Percentiles rank a stretch among this genome's conserved stretches.
phyloP scores from a whole-genome alignment of 2,797 vertebrate genomes.

The Sarcoramphus papa region DNA sequence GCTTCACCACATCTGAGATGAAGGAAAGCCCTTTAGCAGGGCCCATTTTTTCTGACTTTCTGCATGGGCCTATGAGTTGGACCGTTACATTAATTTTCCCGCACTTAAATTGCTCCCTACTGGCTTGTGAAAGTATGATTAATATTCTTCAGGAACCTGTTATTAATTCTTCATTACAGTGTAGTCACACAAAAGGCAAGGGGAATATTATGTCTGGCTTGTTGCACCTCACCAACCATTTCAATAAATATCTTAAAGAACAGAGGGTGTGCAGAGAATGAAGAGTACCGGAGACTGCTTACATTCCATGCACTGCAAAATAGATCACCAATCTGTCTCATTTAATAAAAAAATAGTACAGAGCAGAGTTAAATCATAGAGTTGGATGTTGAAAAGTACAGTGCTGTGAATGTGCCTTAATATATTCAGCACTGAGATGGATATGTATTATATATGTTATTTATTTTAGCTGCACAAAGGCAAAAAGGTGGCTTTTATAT shows the following conservation, averaged over 20 bases:
- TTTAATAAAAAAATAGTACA: conserved; percentile 30
- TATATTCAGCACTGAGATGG: conserved; percentile 36
- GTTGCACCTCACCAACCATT: conserved; percentile 63
- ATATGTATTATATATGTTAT: conserved; percentile 60
- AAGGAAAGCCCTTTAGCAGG: not conserved
- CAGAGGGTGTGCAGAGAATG: conserved; percentile 47
- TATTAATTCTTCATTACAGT: conserved; percentile 68
- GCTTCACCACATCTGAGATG: fast-evolving
- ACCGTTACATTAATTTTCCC: conserved; percentile 8
- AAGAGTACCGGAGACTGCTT: conserved; percentile 28
- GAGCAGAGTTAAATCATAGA: conserved; percentile 36
- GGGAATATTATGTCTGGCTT: conserved; percentile 64
- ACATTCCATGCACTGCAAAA: conserved; percentile 19
- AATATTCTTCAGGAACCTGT: conserved; percentile 60
- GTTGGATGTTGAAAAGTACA: not conserved
- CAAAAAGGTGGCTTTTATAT: conserved; percentile 61
- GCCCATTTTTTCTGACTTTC: not conserved
- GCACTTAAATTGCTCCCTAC: conserved; percentile 45
- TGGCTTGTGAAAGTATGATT: conserved; percentile 57
- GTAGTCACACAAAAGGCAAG: conserved; percentile 48
- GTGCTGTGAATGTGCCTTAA: not conserved
- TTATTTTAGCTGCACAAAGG: conserved; percentile 66
- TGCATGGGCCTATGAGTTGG: not conserved
- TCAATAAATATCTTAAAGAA: conserved; percentile 66
- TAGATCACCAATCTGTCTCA: conserved; percentile 38